Percentiles rank a stretch among this genome's conserved stretches.
These are phyloP conservation scores for Rhimphoctona megacephalus DNA, from an alignment of 2,888 invertebrate species.

Conservation along the genomic window DNA sequence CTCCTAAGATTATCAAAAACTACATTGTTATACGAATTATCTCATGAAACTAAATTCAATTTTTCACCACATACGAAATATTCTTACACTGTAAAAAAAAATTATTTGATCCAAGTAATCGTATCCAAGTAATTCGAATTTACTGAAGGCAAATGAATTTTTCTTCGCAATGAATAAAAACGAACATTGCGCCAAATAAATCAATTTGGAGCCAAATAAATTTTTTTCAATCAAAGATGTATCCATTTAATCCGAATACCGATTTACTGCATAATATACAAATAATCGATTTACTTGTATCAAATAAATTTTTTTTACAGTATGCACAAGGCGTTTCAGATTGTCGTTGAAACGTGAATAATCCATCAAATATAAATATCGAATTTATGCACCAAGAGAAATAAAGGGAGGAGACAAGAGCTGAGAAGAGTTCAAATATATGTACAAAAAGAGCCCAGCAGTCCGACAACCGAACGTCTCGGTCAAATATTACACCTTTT, in stretches of 20 bases:
- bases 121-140: no score
- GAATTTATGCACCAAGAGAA: constrained; percentile 15
- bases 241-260: no score
- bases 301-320: no score
- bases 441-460: constrained; percentile 52
- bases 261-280: no score
- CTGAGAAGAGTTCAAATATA: constrained; percentile 14
- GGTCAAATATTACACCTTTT: constrained; percentile 57
- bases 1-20: not conserved
- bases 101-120: no score
- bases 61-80: not conserved
- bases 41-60: not conserved
- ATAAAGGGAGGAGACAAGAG: not conserved
- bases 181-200: no score
- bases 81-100: no score
- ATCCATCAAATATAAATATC: constrained; percentile 3
- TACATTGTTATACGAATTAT: not conserved
- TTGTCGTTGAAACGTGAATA: not conserved
- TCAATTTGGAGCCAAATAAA: no score
- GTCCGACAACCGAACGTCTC: constrained; percentile 52
- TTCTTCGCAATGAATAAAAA: no score
- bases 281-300: no score
- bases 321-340: not conserved
- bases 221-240: no score
- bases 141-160: no score